A percentile compares a stretch with the other conserved stretches of the same genome.
Evolutionary conservation across 2,888 invertebrate species (phyloP).

Genomic region (Idaea biselata): DNA sequence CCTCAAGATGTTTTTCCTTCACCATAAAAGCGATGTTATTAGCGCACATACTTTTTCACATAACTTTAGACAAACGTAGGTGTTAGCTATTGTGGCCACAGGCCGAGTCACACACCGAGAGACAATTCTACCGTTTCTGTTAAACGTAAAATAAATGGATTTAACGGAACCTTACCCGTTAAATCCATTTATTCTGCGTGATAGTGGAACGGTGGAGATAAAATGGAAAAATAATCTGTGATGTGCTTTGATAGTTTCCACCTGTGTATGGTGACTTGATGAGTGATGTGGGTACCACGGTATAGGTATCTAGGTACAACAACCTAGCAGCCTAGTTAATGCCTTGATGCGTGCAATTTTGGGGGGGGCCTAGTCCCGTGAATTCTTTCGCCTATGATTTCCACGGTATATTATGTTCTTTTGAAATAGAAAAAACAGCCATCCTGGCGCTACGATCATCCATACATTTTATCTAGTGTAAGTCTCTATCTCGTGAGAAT

Average conservation of each 20-base stretch:
- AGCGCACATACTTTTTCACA: no score
- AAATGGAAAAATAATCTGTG: constrained; percentile 2
- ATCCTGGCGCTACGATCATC: no score
- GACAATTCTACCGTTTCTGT: neutral
- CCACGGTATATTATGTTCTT: neutral
- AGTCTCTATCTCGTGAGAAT: no score
- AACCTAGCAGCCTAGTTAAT: neutral
- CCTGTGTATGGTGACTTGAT: constrained; percentile 5
- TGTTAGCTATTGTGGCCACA: neutral
- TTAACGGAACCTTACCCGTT: neutral
- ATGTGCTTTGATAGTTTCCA: constrained; percentile 7
- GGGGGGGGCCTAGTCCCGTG: neutral
- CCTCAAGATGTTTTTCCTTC: no score
- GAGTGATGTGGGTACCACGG: no score
- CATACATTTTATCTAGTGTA: no score
- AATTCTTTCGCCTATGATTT: neutral
- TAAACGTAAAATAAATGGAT: constrained; percentile 1
- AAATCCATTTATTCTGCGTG: neutral
- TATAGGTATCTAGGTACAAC: neutral
- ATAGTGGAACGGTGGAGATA: neutral
- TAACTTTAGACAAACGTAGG: neutral
- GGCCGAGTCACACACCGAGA: neutral
- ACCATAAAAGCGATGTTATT: no score
- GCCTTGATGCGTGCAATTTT: neutral
- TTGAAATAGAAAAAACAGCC: no score